A percentile compares a stretch with the other conserved stretches of the same genome.
phyloP scores from a whole-genome alignment of 2,888 invertebrate species.

The Nemotelus pantherinus region DNA sequence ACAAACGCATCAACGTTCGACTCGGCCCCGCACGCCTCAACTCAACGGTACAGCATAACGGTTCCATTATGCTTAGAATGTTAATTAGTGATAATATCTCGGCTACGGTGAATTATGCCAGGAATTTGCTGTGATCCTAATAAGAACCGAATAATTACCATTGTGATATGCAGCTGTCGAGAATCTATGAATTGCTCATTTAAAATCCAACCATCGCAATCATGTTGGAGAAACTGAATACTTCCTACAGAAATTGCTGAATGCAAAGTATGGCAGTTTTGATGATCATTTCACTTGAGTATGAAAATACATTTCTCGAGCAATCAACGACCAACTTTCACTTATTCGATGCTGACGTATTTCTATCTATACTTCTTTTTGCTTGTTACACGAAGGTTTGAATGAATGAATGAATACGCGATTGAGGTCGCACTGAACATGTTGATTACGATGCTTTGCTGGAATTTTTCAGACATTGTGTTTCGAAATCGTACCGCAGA shows the following conservation, averaged over 20 bases:
- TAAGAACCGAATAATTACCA: constrained; percentile 11
- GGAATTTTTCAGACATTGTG: constrained; percentile 32
- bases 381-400: constrained; percentile 36
- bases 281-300: constrained; percentile 2
- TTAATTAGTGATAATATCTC: constrained; percentile 27
- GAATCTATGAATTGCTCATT: constrained; percentile 12
- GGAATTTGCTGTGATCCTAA: constrained; percentile 31
- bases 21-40: not conserved
- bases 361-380: constrained; percentile 24
- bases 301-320: constrained; percentile 41
- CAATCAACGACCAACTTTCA: constrained; percentile 43
- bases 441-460: constrained; percentile 23
- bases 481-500: constrained; percentile 3
- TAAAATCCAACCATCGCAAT: not conserved
- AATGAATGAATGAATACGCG: constrained; percentile 27
- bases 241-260: not conserved
- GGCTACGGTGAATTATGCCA: constrained; percentile 4
- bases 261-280: not conserved
- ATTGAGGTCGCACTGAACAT: constrained; percentile 40
- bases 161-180: constrained; percentile 8
- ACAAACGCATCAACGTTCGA: constrained; percentile 11
- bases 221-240: not conserved
- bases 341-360: constrained; percentile 39
- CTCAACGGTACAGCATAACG: not conserved
- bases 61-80: constrained; percentile 19